Evolutionary conservation across 23 tunicate species (phyloP).

Genomic region (Ciona savignyi): DNA sequence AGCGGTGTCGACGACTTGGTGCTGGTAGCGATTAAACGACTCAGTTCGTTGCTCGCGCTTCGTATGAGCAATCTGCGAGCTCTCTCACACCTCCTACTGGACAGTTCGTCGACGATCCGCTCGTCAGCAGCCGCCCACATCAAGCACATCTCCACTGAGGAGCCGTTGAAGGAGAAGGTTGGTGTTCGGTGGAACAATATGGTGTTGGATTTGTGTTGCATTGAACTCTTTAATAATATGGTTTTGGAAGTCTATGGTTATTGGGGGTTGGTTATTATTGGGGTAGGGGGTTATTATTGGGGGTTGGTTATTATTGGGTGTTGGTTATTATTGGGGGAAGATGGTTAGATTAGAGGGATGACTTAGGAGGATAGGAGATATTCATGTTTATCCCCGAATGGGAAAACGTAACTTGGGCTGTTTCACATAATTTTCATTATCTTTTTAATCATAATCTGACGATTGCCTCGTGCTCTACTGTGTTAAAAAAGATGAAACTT

Average conservation of each 20-base stretch:
- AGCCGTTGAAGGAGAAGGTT: conserved; percentile 56
- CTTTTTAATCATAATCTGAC: no score
- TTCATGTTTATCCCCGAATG: no score
- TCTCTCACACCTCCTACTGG: conserved; percentile 70
- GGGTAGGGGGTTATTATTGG: not conserved
- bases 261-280: not conserved
- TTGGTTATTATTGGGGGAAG: no score
- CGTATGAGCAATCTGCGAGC: conserved; percentile 69
- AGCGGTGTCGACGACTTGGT: conserved; percentile 33
- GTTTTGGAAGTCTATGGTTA: not conserved
- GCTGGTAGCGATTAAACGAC: conserved; percentile 64
- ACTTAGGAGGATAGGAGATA: no score
- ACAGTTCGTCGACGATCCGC: conserved; percentile 27
- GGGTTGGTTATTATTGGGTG: not conserved
- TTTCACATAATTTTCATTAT: no score
- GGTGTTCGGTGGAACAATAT: not conserved
- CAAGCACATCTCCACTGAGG: conserved; percentile 53
- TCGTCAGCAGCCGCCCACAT: conserved; percentile 92
- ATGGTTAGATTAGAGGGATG: no score
- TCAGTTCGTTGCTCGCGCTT: conserved; percentile 82
- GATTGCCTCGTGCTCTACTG: no score
- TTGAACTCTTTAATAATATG: not conserved
- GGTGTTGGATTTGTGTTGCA: not conserved
- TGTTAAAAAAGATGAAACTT: no score
- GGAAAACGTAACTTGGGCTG: no score